phyloP scores from a whole-genome alignment of 2,797 vertebrate species.

The Sylvilagus floridanus region DNA sequence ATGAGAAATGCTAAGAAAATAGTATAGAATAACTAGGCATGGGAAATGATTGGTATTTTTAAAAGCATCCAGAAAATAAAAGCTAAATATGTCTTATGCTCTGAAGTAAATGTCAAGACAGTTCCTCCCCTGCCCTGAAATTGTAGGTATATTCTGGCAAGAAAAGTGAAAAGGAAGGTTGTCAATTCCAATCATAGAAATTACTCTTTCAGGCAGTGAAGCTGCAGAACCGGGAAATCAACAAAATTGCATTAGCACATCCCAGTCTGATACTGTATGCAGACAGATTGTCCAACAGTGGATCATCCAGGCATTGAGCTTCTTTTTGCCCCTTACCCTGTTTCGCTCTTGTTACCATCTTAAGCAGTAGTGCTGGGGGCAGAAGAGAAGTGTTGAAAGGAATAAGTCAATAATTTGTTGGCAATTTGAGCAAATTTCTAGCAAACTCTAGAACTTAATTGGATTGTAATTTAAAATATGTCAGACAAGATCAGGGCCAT shows the following conservation, averaged over 20 bases:
- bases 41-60: conserved; percentile 24
- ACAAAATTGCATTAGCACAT: not conserved
- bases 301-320: not conserved
- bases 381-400: not conserved
- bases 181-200: not conserved
- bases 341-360: not conserved
- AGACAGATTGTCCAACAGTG: not conserved
- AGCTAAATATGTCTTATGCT: not conserved
- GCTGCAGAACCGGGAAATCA: not conserved
- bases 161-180: not conserved
- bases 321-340: not conserved
- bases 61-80: not conserved
- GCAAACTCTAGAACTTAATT: not conserved
- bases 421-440: not conserved
- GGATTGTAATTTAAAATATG: not conserved
- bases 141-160: conserved; percentile 5
- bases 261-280: not conserved
- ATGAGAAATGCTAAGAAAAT: not conserved
- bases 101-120: not conserved
- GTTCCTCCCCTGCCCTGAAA: not conserved
- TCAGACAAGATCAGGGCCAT: too few species aligned
- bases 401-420: not conserved
- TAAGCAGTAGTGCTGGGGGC: not conserved
- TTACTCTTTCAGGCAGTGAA: not conserved
- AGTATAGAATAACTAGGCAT: not conserved